These are phyloP conservation scores for Manis pentadactyla DNA, from an alignment of 2,797 vertebrate genomes.

Conservation along the genomic window DNA sequence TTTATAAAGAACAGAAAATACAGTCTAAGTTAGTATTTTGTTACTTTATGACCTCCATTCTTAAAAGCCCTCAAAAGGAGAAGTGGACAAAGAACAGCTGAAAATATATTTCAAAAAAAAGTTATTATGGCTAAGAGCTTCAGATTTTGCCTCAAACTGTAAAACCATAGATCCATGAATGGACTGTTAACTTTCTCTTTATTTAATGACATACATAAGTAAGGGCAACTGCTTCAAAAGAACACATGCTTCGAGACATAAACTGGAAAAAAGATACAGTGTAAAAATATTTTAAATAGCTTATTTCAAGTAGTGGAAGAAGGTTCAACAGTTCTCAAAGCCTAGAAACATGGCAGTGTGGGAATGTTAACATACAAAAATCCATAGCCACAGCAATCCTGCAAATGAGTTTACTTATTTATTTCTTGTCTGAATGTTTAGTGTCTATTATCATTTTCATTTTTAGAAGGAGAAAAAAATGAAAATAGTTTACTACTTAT, in stretches of 20 bases:
- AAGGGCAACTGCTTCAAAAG: background rate
- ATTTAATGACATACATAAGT: background rate
- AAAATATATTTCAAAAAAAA: background rate
- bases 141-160: constrained; percentile 28
- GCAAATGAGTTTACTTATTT: background rate
- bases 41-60: background rate
- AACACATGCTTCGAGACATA: background rate
- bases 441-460: background rate
- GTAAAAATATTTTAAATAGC: background rate
- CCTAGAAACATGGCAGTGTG: background rate
- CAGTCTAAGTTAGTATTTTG: background rate
- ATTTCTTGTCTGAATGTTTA: background rate
- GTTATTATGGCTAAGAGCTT: background rate
- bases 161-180: background rate
- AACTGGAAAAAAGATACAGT: background rate
- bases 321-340: background rate
- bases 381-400: background rate
- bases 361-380: background rate
- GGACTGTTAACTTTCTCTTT: background rate
- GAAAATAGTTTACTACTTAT: background rate
- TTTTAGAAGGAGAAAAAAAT: background rate
- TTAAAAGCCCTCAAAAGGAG: background rate
- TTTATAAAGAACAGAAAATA: background rate
- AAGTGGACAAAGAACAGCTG: background rate
- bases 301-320: background rate